Evolutionary conservation across 2,888 invertebrate species (phyloP).

Genomic region (Seira musarum): DNA sequence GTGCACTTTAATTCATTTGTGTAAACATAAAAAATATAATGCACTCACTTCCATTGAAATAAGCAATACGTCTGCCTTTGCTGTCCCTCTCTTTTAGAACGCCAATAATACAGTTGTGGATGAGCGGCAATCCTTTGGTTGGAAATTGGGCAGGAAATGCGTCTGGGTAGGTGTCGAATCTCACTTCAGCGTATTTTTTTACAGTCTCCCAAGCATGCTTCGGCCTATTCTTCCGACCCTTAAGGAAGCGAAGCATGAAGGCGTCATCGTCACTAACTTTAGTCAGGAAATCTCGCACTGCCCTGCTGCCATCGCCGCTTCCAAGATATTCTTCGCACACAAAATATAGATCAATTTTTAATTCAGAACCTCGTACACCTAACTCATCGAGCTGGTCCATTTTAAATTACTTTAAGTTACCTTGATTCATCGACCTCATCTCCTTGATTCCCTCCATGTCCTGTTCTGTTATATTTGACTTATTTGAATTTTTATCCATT

Average conservation of each 20-base stretch:
- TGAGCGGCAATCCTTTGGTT: neutral
- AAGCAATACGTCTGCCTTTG: constrained; percentile 26
- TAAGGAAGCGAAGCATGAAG: constrained; percentile 15
- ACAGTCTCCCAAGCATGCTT: constrained; percentile 38
- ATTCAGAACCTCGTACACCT: neutral
- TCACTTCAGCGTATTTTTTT: constrained; percentile 25
- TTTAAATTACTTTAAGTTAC: constrained; percentile 18
- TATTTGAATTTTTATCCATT: constrained; percentile 11
- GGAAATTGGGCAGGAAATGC: constrained; percentile 14
- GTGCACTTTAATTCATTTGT: no score
- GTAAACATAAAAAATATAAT: neutral
- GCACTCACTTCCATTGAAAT: constrained; percentile 34
- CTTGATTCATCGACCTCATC: constrained; percentile 30
- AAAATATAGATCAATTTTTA: neutral
- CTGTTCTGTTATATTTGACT: neutral
- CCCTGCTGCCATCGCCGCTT: constrained; percentile 14
- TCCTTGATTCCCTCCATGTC: constrained; percentile 16
- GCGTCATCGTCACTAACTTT: constrained; percentile 7
- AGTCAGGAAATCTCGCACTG: constrained; percentile 9
- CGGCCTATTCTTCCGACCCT: constrained; percentile 25
- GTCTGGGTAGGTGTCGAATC: constrained; percentile 29
- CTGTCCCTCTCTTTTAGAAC: constrained; percentile 28
- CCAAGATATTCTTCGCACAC: constrained; percentile 15
- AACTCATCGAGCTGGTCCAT: no score
- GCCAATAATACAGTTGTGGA: constrained; percentile 16